Conservation (phyloP, 1,140 invertebrate species). For the Notospermus geniculatus region DNA sequence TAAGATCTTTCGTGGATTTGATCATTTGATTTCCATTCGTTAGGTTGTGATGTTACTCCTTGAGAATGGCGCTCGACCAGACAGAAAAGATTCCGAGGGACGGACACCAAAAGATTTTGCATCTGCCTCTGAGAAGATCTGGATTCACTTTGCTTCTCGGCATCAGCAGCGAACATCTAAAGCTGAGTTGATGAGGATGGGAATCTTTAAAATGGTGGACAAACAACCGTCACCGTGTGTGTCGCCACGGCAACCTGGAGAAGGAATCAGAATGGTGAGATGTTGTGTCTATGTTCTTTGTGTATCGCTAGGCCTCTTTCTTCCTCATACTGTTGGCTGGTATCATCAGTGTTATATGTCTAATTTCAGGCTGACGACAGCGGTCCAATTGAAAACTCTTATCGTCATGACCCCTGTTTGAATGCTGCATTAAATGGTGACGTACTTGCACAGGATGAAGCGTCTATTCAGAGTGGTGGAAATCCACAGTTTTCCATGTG, state of each 20-base stretch:
- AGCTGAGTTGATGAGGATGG: slow-evolving; percentile 38
- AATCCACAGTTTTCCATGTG: too few species aligned
- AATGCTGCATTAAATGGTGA: slow-evolving; percentile 44
- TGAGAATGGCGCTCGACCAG: slow-evolving; percentile 40
- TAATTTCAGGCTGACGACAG: slow-evolving; percentile 35
- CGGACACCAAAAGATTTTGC: slow-evolving; percentile 51
- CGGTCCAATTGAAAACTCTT: slow-evolving; percentile 25
- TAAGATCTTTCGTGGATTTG: not conserved
- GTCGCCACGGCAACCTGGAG: slow-evolving; percentile 18
- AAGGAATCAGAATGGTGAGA: slow-evolving; percentile 37
- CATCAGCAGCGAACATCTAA: slow-evolving; percentile 32
- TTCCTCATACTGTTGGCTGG: too few species aligned
- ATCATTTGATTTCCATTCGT: slow-evolving; percentile 7
- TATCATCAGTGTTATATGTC: too few species aligned
- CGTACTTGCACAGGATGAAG: slow-evolving; percentile 38
- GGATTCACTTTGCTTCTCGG: slow-evolving; percentile 50
- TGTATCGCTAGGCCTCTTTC: too few species aligned
- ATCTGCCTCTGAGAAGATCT: slow-evolving; percentile 50
- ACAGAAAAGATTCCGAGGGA: slow-evolving; percentile 37
- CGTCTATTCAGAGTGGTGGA: too few species aligned
- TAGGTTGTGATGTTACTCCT: slow-evolving; percentile 47
- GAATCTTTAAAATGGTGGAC: slow-evolving; percentile 41
- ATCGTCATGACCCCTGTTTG: slow-evolving; percentile 36
- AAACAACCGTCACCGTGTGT: slow-evolving; percentile 9
- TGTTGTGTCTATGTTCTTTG: too few species aligned